Evolutionary conservation across 2,888 invertebrate species (phyloP).

Genomic region (Vannuccia rotundouncinata): DNA sequence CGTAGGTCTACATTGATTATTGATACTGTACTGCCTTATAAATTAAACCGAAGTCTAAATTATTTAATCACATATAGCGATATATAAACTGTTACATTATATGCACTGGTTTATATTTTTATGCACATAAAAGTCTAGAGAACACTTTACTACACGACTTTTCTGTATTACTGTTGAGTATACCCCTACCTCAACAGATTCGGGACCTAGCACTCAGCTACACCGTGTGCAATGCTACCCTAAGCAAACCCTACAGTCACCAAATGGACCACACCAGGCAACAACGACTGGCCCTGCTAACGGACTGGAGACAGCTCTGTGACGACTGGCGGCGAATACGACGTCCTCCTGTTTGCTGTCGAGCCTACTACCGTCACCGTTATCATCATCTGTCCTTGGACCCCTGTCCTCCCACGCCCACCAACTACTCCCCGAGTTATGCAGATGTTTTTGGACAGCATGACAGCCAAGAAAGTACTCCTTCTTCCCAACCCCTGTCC

Average conservation of each 20-base stretch:
- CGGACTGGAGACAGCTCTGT: background rate
- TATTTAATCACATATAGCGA: too few relatives aligned
- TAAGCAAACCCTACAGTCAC: background rate
- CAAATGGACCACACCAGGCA: background rate
- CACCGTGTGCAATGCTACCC: background rate
- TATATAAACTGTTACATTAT: too few relatives aligned
- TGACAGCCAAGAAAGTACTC: too few relatives aligned
- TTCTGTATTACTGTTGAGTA: too few relatives aligned
- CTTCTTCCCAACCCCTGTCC: too few relatives aligned
- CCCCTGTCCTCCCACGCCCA: background rate
- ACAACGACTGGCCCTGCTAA: background rate
- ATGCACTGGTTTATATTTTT: too few relatives aligned
- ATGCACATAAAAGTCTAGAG: too few relatives aligned
- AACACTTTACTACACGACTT: too few relatives aligned
- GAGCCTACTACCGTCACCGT: background rate
- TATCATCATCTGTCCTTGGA: background rate
- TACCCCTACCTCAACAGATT: too few relatives aligned
- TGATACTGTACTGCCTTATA: too few relatives aligned
- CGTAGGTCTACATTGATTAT: too few relatives aligned
- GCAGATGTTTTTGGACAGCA: background rate
- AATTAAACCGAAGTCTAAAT: too few relatives aligned
- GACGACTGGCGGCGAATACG: background rate
- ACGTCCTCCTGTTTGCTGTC: background rate
- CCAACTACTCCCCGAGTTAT: background rate
- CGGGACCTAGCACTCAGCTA: background rate